Evolutionary conservation across 2,797 vertebrate genomes (phyloP).

Genomic region (Sphenodon punctatus): DNA sequence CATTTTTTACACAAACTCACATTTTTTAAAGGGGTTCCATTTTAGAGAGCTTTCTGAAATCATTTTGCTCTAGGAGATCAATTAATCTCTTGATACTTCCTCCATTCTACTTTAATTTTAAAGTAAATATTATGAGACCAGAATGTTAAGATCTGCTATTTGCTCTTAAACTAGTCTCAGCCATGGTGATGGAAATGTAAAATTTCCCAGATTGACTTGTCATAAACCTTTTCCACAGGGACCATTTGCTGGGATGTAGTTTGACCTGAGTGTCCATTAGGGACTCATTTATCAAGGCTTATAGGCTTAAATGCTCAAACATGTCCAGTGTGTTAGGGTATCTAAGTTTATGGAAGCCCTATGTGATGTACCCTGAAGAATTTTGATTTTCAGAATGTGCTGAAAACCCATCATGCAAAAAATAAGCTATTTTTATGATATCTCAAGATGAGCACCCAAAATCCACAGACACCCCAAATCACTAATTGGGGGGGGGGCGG

Average conservation of each 20-base stretch:
- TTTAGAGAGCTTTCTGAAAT: background rate
- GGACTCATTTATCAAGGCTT: constrained; percentile 7
- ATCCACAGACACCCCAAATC: no score
- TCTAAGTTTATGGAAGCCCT: no score
- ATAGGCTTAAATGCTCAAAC: no score
- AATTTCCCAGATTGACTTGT: constrained; percentile 15
- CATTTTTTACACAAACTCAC: background rate
- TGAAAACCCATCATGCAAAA: no score
- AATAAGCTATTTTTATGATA: no score
- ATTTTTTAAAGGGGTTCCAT: background rate
- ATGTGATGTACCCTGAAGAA: no score
- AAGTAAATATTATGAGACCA: background rate
- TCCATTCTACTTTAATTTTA: background rate
- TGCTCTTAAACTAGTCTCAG: no score
- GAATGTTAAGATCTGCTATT: no score
- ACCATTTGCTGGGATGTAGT: background rate
- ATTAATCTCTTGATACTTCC: background rate
- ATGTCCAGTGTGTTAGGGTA: no score
- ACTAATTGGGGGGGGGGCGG: no score
- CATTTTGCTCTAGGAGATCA: background rate
- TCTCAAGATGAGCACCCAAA: no score
- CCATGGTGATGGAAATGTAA: background rate
- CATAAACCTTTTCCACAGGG: background rate
- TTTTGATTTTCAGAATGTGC: no score
- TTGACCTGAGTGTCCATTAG: constrained; percentile 9